phyloP scores from a whole-genome alignment of 2,888 invertebrate genomes.

The Gonocerus acuteangulatus region DNA sequence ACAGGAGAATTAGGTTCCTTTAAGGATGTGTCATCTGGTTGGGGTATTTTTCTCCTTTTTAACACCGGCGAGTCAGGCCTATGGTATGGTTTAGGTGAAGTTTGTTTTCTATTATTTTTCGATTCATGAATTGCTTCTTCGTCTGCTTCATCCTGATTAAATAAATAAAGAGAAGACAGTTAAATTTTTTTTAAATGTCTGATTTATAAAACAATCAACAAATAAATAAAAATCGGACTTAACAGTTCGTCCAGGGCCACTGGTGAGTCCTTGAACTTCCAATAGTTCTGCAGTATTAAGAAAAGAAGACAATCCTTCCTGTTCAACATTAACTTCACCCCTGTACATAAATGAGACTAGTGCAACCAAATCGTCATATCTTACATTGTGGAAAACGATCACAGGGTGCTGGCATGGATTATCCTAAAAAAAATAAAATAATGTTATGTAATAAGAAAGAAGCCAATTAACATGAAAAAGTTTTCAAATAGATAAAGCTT shows the following conservation, averaged over 20 bases:
- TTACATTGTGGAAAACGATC: slow-evolving; percentile 70
- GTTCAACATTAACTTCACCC: slow-evolving; percentile 70
- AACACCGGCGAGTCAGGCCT: slow-evolving; percentile 30
- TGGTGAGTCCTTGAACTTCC: slow-evolving; percentile 67
- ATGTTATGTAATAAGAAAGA: background rate
- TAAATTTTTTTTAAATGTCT: background rate
- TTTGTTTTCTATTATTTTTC: slow-evolving; percentile 11
- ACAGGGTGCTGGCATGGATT: slow-evolving; percentile 56
- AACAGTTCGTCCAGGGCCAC: slow-evolving; percentile 32
- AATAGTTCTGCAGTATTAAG: slow-evolving; percentile 67
- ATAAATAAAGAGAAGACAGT: too few species aligned
- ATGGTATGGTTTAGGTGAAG: slow-evolving; percentile 16
- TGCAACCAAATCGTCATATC: slow-evolving; percentile 67
- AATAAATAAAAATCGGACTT: background rate
- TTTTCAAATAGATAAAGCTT: background rate
- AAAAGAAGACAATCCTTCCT: slow-evolving; percentile 69
- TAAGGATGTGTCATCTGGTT: background rate
- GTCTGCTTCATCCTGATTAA: slow-evolving; percentile 25
- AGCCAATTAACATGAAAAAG: background rate
- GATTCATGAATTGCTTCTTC: slow-evolving; percentile 21
- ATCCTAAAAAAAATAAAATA: slow-evolving; percentile 30
- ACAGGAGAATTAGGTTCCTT: slow-evolving; percentile 23
- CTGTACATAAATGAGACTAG: slow-evolving; percentile 74
- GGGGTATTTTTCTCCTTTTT: slow-evolving; percentile 11
- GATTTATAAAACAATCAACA: too few species aligned